Base-by-base conservation (phyloP, 2,888 invertebrate genomes). In the Argyresthia goedartella region DNA sequence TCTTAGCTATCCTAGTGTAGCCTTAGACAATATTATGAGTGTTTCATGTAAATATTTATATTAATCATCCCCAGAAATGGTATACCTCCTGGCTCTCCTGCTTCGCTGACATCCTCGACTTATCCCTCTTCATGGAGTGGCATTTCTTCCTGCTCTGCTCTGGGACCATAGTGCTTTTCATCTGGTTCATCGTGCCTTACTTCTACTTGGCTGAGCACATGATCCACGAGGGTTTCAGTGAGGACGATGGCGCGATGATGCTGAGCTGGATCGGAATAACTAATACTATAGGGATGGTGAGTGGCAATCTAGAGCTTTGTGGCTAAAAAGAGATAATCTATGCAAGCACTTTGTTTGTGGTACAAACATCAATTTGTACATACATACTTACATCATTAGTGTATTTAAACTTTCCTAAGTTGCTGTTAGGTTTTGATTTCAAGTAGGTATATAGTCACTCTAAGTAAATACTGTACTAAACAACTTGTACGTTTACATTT, bases 161-260 rank as follows among this genome's bases (percentile, higher is more conserved):
- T 13, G 95, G 96, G 52, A 97, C 96, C 59, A 91, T 96, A 61
- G 88, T 97, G 52, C 89, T 98, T 51, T 98, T 97, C 80, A 91
- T 93, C 65, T 97, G 96, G 94, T 95, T 95, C 77, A 97, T 98
- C 67, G 95, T 98, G 54, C 97, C 97, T 11, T 98, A 98, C 81
- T 95, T 98, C 73, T 98, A 96, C 78, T 88, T 97, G 56, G 93
- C 94, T 52, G 96, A 97, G 66, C 92, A 94, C 71, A 92, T 95
- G 84, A 89, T 89, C 39, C 71, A 78, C 0, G n/a, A 14, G 15
- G 91, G 91, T 1, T 94, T 93, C 62, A 88, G 87, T 1, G 92
- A 93, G 60, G 88, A 91, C 42, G 91, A 92, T 50, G 92, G 93
- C 4, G 95, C 96, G 6, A 89, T 90, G 55, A 89, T 97, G 60